Evolutionary conservation across 2,888 invertebrate genomes (phyloP).

Genomic region (Andrena flavipes): DNA sequence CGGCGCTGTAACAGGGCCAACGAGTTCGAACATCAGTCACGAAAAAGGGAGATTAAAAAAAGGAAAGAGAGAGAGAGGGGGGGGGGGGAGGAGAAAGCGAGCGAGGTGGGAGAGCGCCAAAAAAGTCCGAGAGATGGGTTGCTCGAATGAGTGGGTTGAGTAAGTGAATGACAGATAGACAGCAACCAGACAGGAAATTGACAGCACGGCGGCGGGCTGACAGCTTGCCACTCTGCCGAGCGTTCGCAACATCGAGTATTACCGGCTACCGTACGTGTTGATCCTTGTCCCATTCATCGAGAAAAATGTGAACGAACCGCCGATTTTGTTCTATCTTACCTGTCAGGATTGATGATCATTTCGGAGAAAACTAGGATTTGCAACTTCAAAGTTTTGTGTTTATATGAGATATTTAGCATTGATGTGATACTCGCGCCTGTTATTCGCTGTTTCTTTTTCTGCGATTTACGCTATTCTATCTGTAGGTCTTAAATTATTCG

Average conservation of each 20-base stretch:
- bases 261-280: slow-evolving; percentile 83
- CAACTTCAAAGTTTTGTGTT: not conserved
- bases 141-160: slow-evolving; percentile 74
- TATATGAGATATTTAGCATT: not conserved
- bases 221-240: slow-evolving; percentile 84
- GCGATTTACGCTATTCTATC: no score
- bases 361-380: slow-evolving; percentile 24
- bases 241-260: slow-evolving; percentile 85
- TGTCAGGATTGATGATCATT: slow-evolving; percentile 64
- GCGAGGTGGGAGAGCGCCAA: slow-evolving; percentile 54
- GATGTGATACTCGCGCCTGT: no score
- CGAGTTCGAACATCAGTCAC: slow-evolving; percentile 73
- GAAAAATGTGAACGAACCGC: slow-evolving; percentile 77
- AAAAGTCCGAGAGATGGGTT: slow-evolving; percentile 70
- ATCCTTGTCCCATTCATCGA: slow-evolving; percentile 81
- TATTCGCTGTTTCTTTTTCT: no score
- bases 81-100: slow-evolving; percentile 16
- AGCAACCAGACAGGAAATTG: slow-evolving; percentile 86
- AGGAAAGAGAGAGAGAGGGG: slow-evolving; percentile 4
- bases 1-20: slow-evolving; percentile 72
- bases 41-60: slow-evolving; percentile 62
- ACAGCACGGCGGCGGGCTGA: slow-evolving; percentile 86
- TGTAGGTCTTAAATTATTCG: no score
- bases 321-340: slow-evolving; percentile 60
- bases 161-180: slow-evolving; percentile 79